A percentile compares a stretch with the other conserved stretches of the same genome.
These are phyloP conservation scores for Cotesia typhae DNA, from an alignment of 1,140 invertebrate genomes.

Conservation along the genomic window DNA sequence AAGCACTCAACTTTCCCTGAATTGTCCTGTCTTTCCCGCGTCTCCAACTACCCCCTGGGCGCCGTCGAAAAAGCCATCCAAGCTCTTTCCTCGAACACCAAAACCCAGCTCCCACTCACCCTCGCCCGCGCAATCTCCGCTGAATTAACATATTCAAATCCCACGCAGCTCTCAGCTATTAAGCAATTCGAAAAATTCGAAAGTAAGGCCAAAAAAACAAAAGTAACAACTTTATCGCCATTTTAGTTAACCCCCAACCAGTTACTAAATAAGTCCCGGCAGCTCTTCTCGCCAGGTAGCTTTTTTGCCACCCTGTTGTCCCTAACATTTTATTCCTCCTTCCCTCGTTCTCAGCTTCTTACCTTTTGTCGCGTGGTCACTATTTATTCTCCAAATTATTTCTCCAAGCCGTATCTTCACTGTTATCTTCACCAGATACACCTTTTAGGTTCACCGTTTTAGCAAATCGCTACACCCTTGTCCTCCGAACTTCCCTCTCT, in stretches of 20 bases:
- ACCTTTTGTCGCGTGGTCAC: slow-evolving; percentile 34
- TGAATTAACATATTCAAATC: slow-evolving; percentile 40
- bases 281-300: slow-evolving; percentile 15
- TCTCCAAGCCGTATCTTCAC: background rate
- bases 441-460: slow-evolving; percentile 11
- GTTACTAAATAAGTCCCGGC: slow-evolving; percentile 36
- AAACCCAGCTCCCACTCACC: no score
- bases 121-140: slow-evolving; percentile 49
- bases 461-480: slow-evolving; percentile 30
- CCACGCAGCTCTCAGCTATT: slow-evolving; percentile 12
- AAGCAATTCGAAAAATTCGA: slow-evolving; percentile 47
- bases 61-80: slow-evolving; percentile 68
- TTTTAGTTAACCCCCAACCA: slow-evolving; percentile 18
- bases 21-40: no score
- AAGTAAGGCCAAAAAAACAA: slow-evolving; percentile 33
- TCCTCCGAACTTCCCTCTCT: slow-evolving; percentile 28
- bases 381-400: slow-evolving; percentile 25
- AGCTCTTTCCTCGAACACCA: slow-evolving; percentile 51
- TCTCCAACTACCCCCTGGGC: slow-evolving; percentile 73
- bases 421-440: slow-evolving; percentile 19
- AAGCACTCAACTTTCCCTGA: no score
- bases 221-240: slow-evolving; percentile 14
- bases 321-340: slow-evolving; percentile 11
- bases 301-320: slow-evolving; percentile 21
- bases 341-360: slow-evolving; percentile 10